phyloP scores from a whole-genome alignment of 2,888 invertebrate species.

The Heliothis peltigera region DNA sequence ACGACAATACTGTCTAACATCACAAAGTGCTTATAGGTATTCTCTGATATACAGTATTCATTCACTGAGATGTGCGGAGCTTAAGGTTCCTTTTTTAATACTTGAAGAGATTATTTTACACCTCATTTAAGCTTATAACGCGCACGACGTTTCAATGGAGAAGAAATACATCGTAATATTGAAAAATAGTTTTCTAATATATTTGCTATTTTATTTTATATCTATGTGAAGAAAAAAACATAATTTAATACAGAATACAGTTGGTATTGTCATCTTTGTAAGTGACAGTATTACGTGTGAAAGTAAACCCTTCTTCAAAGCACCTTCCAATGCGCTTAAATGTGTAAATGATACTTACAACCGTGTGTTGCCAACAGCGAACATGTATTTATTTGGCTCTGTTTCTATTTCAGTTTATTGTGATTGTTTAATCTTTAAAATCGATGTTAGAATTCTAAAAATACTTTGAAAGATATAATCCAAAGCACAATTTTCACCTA shows the following conservation, averaged over 20 bases:
- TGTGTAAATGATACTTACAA: background rate
- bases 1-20: slow-evolving; percentile 1
- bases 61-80: background rate
- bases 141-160: too few relatives aligned
- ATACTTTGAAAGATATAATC: too few relatives aligned
- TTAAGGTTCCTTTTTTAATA: background rate
- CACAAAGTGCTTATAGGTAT: slow-evolving; percentile 4
- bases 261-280: background rate
- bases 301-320: background rate
- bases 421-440: too few relatives aligned
- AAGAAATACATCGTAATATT: background rate
- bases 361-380: background rate
- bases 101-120: too few relatives aligned
- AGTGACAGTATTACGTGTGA: background rate
- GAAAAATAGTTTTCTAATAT: background rate
- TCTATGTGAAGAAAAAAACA: background rate
- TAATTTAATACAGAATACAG: background rate
- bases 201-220: too few relatives aligned
- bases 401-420: too few relatives aligned
- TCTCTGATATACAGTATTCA: background rate
- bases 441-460: too few relatives aligned
- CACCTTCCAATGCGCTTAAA: background rate
- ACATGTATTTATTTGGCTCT: too few relatives aligned
- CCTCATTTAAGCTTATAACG: too few relatives aligned
- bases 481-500: too few relatives aligned